Base-by-base conservation (phyloP, 2,797 vertebrate genomes). In the Bradypodion pumilum region DNA sequence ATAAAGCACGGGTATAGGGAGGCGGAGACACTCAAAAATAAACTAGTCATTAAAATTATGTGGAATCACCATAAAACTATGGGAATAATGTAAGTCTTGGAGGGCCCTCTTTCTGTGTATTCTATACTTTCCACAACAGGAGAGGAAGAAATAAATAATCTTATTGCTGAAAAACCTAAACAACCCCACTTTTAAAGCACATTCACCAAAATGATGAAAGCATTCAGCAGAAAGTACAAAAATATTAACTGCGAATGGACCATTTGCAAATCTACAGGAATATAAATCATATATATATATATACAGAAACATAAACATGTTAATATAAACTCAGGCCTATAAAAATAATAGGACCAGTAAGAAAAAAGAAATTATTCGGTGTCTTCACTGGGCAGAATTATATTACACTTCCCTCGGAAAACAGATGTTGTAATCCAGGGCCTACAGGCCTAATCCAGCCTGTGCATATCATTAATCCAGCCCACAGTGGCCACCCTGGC, bases 61-160 rank as follows among this genome's bases (percentile, higher is more conserved):
- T 90, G 76, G 93, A 88, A 90, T 90, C 89, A 92, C 92, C 89
- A 92, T 89, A 87, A 91, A 93, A 80, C 85, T 87, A 80, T 7
- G 80, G 89, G 87, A 90, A 89, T 87, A 86, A 90, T 85, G 27
- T 87, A 94, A 90, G 83, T 89, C 90, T 91, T 88, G 89, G 90
- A 87, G 89, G 90, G 89, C 90, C 92, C 91, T 87, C 92, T 95
- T n/a, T 90, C 89, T 87, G 87, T 80, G 89, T 84, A 0, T 79
- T 90, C 88, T 0, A 73, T 88, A 80, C 85, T 93, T 92, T 88
- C 86, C 3, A 62, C 76, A 87, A 88, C 25, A 77, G 12, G 35
- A 32, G 37, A 12, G 60, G 42, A 40, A 3, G 81, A 78, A 68
- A 85, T 16, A 72, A 44, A 10, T 16, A 73, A 62, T 42, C 85